These are phyloP conservation scores for Sebastes ruberrimus DNA, from an alignment of 2,797 vertebrate genomes.

Conservation along the genomic window DNA sequence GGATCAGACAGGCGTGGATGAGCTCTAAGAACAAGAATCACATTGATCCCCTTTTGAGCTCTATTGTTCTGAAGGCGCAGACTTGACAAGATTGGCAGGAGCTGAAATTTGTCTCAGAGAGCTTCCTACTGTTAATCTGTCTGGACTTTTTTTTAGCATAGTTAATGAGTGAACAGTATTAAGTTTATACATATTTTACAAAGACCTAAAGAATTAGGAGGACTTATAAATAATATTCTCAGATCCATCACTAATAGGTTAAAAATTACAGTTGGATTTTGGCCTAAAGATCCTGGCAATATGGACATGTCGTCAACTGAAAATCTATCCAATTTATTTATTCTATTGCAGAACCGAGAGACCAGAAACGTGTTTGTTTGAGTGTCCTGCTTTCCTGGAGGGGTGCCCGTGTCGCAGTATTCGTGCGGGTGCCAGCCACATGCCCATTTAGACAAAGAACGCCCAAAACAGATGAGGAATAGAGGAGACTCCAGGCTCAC, in stretches of 20 bases:
- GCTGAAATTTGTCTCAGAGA: neutral
- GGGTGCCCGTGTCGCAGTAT: slow-evolving; percentile 36
- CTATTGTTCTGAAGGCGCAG: slow-evolving; percentile 12
- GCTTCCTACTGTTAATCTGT: neutral
- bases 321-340: neutral
- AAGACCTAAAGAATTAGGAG: neutral
- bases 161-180: neutral
- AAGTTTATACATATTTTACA: neutral
- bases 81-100: slow-evolving; percentile 11
- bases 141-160: neutral
- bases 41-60: slow-evolving; percentile 12
- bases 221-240: neutral
- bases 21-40: slow-evolving; percentile 23
- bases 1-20: slow-evolving; percentile 49
- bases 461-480: neutral
- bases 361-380: neutral
- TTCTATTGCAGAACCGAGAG: neutral
- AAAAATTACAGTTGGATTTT: neutral
- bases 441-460: slow-evolving; percentile 31
- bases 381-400: neutral
- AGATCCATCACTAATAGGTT: neutral
- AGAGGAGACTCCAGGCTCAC: neutral
- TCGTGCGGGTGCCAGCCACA: neutral
- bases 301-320: neutral
- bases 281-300: neutral